Conservation (phyloP, 2,113 vertebrate species). For the Solea solea region DNA sequence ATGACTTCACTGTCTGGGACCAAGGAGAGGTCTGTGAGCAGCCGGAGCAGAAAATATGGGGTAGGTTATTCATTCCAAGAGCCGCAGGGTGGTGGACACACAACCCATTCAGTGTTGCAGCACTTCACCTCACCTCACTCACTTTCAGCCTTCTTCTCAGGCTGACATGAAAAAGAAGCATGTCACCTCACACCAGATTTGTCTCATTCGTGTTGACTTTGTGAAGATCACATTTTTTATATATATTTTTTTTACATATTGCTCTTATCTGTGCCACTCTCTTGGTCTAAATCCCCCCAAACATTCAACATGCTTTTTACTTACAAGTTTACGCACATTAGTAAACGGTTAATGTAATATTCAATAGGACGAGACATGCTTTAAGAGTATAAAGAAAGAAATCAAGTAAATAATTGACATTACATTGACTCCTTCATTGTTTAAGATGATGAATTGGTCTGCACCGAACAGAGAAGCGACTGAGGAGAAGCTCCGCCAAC, state of each 20-base stretch:
- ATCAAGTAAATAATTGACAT: too few species aligned
- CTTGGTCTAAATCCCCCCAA: too few species aligned
- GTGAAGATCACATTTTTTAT: conserved; percentile 35
- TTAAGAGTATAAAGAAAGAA: too few species aligned
- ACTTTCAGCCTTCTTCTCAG: conserved; percentile 3
- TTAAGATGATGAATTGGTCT: too few species aligned
- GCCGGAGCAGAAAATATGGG: conserved; percentile 93
- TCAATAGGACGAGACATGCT: too few species aligned
- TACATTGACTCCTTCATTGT: too few species aligned
- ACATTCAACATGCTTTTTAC: too few species aligned
- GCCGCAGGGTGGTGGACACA: conserved; percentile 22
- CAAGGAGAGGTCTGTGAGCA: conserved; percentile 92
- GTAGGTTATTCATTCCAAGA: conserved; percentile 80
- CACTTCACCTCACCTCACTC: conserved; percentile 12
- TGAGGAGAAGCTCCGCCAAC: too few species aligned
- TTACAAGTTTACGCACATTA: too few species aligned
- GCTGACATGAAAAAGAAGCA: conserved; percentile 12
- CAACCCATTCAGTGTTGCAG: conserved; percentile 24
- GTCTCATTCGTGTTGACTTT: conserved; percentile 28
- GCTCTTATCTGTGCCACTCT: conserved; percentile 20
- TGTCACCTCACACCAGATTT: conserved; percentile 13
- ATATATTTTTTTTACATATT: neutral
- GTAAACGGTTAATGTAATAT: too few species aligned
- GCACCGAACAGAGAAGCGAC: too few species aligned
- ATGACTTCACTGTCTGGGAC: conserved; percentile 97